phyloP scores from a whole-genome alignment of 2,797 vertebrate genomes.

The Melanogrammus aeglefinus region DNA sequence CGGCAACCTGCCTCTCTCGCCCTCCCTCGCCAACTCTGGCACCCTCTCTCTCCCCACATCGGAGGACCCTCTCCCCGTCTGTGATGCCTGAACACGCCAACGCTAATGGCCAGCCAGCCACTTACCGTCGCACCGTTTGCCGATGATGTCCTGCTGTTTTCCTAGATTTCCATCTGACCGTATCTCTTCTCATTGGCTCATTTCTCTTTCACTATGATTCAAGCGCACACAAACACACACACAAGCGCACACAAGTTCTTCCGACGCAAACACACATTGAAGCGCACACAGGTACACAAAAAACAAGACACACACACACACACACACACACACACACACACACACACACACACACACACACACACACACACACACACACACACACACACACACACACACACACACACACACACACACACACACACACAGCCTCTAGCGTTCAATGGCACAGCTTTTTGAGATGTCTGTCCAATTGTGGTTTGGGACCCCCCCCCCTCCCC shows the following conservation, averaged over 20 bases:
- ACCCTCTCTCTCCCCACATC: slow-evolving; percentile 39
- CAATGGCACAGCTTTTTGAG: neutral
- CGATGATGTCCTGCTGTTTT: neutral
- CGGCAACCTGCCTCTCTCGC: neutral
- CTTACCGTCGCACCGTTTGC: neutral
- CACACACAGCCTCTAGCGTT: too few species aligned
- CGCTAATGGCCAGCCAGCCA: slow-evolving; percentile 30
- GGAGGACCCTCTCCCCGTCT: slow-evolving; percentile 35
- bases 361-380: too few species aligned
- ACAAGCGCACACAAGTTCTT: neutral
- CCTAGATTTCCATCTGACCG: neutral
- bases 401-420: too few species aligned
- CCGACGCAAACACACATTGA: neutral
- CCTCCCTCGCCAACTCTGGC: slow-evolving; percentile 4
- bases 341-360: too few species aligned
- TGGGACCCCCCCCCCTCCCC: too few species aligned
- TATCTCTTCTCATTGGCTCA: neutral
- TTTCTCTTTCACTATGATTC: neutral
- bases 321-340: too few species aligned
- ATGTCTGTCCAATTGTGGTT: neutral
- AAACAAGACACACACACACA: neutral
- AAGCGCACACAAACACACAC: neutral
- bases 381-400: too few species aligned
- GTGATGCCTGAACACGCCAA: slow-evolving; percentile 43
- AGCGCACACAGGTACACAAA: neutral